A percentile compares a stretch with the other conserved stretches of the same genome.
phyloP scores from a whole-genome alignment of 1,140 invertebrate species.

The Pissodes strobi region DNA sequence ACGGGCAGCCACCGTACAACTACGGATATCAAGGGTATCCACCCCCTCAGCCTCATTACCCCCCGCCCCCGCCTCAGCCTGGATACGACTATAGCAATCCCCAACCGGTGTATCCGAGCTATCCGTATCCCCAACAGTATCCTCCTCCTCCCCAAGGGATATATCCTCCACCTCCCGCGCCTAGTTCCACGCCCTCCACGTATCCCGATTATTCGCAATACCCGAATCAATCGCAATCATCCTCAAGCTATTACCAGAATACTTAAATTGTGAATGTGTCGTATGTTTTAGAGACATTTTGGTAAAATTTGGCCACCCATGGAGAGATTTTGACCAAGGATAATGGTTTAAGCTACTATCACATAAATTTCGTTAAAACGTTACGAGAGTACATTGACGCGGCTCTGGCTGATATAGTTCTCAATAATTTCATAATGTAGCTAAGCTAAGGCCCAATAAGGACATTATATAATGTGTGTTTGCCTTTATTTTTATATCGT shows the following conservation, averaged over 20 bases:
- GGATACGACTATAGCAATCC: conserved; percentile 42
- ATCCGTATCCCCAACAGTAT: conserved; percentile 59
- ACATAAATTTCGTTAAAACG: too few relatives aligned
- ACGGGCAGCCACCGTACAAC: conserved; percentile 48
- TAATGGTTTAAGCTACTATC: too few relatives aligned
- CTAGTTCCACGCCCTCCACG: conserved; percentile 18
- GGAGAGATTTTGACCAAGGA: too few relatives aligned
- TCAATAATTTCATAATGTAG: too few relatives aligned
- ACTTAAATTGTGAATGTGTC: conserved; percentile 8
- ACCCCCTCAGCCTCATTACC: conserved; percentile 44
- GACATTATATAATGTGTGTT: too few relatives aligned
- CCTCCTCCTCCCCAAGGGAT: conserved; percentile 54
- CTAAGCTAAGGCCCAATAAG: too few relatives aligned
- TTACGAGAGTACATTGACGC: too few relatives aligned
- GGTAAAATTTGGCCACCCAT: too few relatives aligned
- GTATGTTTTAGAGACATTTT: neutral
- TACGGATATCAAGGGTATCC: conserved; percentile 47
- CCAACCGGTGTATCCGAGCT: conserved; percentile 55
- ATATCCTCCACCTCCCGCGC: conserved; percentile 42
- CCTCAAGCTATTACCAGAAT: conserved; percentile 21
- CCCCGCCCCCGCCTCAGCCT: conserved; percentile 44
- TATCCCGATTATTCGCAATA: conserved; percentile 48
- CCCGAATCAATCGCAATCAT: conserved; percentile 4
- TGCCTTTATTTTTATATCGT: too few relatives aligned
- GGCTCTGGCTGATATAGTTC: too few relatives aligned